Evolutionary conservation across 2,797 vertebrate genomes (phyloP), one percentile per base, ranked within the genome.

Genomic region (Dryobates pubescens): DNA sequence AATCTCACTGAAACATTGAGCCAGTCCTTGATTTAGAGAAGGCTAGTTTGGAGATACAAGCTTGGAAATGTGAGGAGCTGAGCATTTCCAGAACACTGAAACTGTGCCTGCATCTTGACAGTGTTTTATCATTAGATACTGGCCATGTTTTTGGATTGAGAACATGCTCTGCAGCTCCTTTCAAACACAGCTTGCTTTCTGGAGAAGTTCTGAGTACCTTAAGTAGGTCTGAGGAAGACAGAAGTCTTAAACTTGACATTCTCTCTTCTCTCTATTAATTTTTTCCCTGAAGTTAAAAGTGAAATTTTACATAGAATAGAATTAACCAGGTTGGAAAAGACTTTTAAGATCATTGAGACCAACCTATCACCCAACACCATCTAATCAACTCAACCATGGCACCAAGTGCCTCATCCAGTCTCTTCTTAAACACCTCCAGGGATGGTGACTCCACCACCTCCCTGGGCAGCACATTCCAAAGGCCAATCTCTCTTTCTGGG

Each of bases 61-160:
- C 83, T 76, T 22, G 68, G 54, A 92, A 29, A 30, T 84, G 70
- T 70, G 86, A 77, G n/a, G 38, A 81, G 13, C 22, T 90, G 96
- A 96, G 94, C 43, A 61, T 96, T 97, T 97, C 95, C 91, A 92
- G 81, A 95, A 87, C 62, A 72, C 59, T 68, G 54, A 93, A 93
- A 83, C 43, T 1, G 5, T 90, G 53, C 59, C 82, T 92, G 53
- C 57, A 67, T 85, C 81, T 78, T 92, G 57, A 70, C 51, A 93
- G 13, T 47, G n/a, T 90, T 41, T 80, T 82, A 73, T 23, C 81
- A 45, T 38, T 62, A 78, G 61, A 51, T 92, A 73, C 34, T 81
- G 87, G 51, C 72, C 86, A 58, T 91, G 71, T 68, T 95, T 77
- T 86, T 92, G 58, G n/a, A 82, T 79, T 87, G 68, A 70, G 69